Conservation (phyloP, 2,113 vertebrate genomes). For the Oreotrochilus melanogaster region DNA sequence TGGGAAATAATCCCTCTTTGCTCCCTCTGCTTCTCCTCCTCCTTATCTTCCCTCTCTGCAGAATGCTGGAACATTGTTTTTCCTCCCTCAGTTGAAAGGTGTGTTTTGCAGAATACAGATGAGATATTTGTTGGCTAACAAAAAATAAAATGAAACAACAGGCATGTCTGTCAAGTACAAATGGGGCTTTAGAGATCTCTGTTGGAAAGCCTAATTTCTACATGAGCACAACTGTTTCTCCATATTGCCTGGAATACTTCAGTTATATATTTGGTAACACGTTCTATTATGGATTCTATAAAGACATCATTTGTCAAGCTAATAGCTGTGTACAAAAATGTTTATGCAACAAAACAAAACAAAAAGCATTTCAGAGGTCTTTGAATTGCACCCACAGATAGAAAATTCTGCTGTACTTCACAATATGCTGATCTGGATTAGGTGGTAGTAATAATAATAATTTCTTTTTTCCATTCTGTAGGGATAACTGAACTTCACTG, state of each 20-base stretch:
- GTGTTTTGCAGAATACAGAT: conserved; percentile 72
- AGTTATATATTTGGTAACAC: conserved; percentile 57
- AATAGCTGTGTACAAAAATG: conserved; percentile 54
- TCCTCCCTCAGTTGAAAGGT: conserved; percentile 43
- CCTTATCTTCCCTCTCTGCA: conserved; percentile 3
- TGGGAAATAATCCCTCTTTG: conserved; percentile 36
- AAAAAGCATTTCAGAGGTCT: conserved; percentile 6
- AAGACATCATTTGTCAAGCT: conserved; percentile 39
- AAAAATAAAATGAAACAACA: conserved; percentile 15
- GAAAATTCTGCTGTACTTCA: not conserved
- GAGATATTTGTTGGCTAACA: conserved; percentile 69
- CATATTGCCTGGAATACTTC: conserved; percentile 66
- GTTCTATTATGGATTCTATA: conserved; percentile 58
- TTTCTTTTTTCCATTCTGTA: not conserved
- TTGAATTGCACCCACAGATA: not conserved
- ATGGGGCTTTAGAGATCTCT: conserved; percentile 66
- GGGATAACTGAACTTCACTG: not conserved
- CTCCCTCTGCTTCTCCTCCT: not conserved
- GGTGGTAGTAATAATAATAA: not conserved
- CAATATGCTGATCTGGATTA: not conserved
- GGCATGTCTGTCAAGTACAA: conserved; percentile 67
- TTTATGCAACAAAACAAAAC: not conserved
- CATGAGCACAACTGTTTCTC: conserved; percentile 74
- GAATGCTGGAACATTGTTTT: conserved; percentile 32
- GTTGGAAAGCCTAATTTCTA: conserved; percentile 66